These are phyloP conservation scores for Actinia tenebrosa DNA, from an alignment of 64 coral and sea anemone genomes.

Conservation along the genomic window DNA sequence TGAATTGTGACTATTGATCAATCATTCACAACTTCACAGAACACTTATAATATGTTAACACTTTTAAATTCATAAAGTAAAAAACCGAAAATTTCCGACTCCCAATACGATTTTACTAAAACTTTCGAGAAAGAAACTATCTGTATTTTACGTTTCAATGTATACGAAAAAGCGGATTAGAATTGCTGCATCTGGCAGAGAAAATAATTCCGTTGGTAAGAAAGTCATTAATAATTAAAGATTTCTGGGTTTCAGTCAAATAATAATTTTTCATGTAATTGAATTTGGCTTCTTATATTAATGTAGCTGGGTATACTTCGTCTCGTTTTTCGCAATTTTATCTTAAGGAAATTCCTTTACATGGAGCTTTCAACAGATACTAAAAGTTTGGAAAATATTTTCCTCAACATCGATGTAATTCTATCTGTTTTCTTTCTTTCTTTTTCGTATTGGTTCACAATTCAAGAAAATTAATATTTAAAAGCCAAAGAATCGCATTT, in stretches of 20 bases:
- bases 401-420: not conserved
- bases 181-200: not conserved
- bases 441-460: not conserved
- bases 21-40: not conserved
- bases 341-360: not conserved
- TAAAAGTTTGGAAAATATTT: not conserved
- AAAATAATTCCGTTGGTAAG: not conserved
- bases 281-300: conserved; percentile 11
- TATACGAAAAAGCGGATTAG: not conserved
- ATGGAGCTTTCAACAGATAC: not conserved
- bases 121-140: not conserved
- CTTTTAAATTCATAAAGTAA: not conserved
- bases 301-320: not conserved
- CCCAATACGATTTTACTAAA: not conserved
- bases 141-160: not conserved
- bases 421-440: not conserved
- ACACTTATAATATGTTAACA: not conserved
- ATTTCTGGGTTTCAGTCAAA: conserved; percentile 16
- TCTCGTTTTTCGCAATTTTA: not conserved
- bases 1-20: not conserved
- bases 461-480: not conserved
- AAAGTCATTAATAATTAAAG: conserved; percentile 25
- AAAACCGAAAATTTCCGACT: not conserved
- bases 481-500: not conserved
- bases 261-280: conserved; percentile 13